Evolutionary conservation across 1,140 invertebrate genomes (phyloP), one percentile per base, ranked within the genome.

Genomic region (Drosophila micromelanica): DNA sequence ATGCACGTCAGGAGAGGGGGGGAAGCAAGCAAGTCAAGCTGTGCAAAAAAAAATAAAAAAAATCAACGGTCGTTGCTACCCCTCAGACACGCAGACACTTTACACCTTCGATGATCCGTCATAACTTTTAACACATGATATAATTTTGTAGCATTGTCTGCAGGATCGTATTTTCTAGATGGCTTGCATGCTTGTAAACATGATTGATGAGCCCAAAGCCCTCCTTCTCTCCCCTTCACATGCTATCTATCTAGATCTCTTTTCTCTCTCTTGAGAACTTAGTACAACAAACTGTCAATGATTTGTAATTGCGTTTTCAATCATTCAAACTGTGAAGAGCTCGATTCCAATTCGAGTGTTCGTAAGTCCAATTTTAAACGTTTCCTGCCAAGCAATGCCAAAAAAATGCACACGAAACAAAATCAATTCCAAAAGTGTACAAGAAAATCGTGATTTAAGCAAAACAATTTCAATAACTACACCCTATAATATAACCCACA

Each of bases 51-150:
- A 55, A 40, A 62, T 68, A 49, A 35, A 45, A 20, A 46, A 43
- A 48, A 27, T n/a, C n/a, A n/a, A 59, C 46, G 52, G 71, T 62
- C 65, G 65, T 46, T 62, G 76, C 84, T 67, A 82, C 75, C 76
- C 73, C 61, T 57, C 60, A 32, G 49, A 77, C 85, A 89, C 6
- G 9, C 72, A 46, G 55, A 77, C 85, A 89, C 84, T 89, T 87
- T 87, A 87, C 82, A 87, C 82, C 84, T 87, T 81, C 85, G 84
- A 84, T 74, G 84, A 89, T 89, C 84, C 76, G 80, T 89, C 84
- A 89, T 89, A 89, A 89, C 84, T 89, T 89, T 90, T 89, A 89
- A 89, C 84, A 89, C 85, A 89, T 89, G 84, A 90, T 89, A 90
- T 89, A 75, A 89, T 89, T 89, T 89, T 76, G 35, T 45, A 51